Evolutionary conservation across 2,113 vertebrate genomes (phyloP), one percentile per base, ranked within the genome.

Genomic region (Scatophagus argus): DNA sequence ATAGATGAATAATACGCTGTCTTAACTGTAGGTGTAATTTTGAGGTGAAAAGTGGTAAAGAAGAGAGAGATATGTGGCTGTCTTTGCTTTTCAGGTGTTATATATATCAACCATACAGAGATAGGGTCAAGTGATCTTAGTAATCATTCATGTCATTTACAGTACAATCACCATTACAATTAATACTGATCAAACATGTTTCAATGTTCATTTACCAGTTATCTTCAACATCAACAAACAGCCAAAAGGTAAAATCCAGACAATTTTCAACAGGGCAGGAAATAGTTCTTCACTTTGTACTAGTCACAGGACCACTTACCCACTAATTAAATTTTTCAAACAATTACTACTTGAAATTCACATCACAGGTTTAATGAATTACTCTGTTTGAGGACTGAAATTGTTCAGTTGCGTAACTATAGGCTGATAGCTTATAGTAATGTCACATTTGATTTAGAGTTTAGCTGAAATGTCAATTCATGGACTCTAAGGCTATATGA

Each of bases 291-390:
- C 47, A 59, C 34, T 36, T 27, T 46, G 17, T 38, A 39, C 59
- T 17, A 38, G 21, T 81, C 61, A 41, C 41, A 70, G 31, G 5
- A 14, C 8, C 13, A 60, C 64, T 52, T 43, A 29, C 25, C 25
- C 8, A 16, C 19, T 49, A 60, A 81, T 81, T 58, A 0, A 3
- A 54, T 49, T 70, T 60, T 67, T 70, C 12, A 66, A 66, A 81
- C 41, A 66, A 67, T 54, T 56, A 9, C n/a, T 77, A 58, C 5
- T 66, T 70, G 70, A 77, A 74, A 70, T 83, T 83, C 86, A 78
- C n/a, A 61, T 67, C 23, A 41, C 69, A 64, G 32, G 13, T 54
- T 41, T 34, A 63, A 55, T 72, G 65, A 70, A 68, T 64, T 63
- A 54, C 36, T 47, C 49, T 59, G 55, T 74, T 81, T 79, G 36